Evolutionary conservation across 2,797 vertebrate species (phyloP).

Genomic region (Pygocentrus nattereri): DNA sequence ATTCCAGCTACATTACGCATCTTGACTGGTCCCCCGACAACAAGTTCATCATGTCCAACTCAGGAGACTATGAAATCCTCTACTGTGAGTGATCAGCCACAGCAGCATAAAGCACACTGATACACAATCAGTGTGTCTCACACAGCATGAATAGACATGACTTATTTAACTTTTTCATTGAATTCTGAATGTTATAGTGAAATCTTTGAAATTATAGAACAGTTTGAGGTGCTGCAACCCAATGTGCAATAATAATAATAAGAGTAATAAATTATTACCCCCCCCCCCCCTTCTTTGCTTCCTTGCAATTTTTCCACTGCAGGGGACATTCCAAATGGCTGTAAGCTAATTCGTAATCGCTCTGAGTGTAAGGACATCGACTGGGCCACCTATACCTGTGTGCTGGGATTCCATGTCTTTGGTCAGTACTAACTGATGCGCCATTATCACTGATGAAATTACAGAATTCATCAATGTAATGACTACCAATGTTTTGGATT

Average conservation of each 20-base stretch:
- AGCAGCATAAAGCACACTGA: background rate
- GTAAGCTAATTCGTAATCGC: slow-evolving; percentile 94
- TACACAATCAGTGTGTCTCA: background rate
- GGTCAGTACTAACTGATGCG: slow-evolving; percentile 77
- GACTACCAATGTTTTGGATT: too few species aligned
- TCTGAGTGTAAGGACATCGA: slow-evolving; percentile 97
- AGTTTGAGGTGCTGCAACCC: too few species aligned
- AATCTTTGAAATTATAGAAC: too few species aligned
- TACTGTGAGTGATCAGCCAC: slow-evolving; percentile 89
- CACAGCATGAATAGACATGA: too few species aligned
- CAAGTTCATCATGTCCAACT: slow-evolving; percentile 99
- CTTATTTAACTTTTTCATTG: too few species aligned
- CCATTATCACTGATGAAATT: background rate
- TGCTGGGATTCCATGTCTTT: slow-evolving; percentile 96
- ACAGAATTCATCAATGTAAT: too few species aligned
- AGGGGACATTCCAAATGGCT: slow-evolving; percentile 95
- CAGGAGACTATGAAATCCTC: slow-evolving; percentile 98
- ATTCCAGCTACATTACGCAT: slow-evolving; percentile 99
- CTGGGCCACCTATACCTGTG: slow-evolving; percentile 96
- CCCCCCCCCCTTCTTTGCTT: background rate
- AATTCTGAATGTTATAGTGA: too few species aligned
- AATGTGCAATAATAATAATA: too few species aligned
- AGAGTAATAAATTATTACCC: too few species aligned
- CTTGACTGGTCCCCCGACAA: slow-evolving; percentile 99
- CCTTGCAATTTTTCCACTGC: slow-evolving; percentile 34